These are phyloP conservation scores for Lissocephala sabroskyi DNA, from an alignment of 2,888 invertebrate species.

Conservation along the genomic window DNA sequence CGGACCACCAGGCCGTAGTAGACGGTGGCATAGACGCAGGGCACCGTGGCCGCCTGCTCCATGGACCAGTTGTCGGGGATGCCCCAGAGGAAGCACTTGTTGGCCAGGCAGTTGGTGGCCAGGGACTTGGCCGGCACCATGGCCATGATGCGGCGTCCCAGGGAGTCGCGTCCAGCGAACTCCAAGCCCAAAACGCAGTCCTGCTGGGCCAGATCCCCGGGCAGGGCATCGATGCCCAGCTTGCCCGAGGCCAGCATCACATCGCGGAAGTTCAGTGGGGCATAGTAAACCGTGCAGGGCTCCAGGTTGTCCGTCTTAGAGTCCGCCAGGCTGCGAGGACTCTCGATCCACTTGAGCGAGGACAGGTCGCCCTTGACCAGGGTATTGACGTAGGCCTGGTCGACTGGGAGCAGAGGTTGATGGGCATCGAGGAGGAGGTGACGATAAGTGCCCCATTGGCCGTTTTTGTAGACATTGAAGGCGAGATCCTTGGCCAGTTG, in stretches of 20 bases:
- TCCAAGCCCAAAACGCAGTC: conserved; percentile 97
- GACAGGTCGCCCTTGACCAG: conserved; percentile 95
- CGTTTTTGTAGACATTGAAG: conserved; percentile 86
- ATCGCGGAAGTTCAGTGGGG: conserved; percentile 97
- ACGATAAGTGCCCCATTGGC: conserved; percentile 89
- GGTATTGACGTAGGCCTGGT: conserved; percentile 96
- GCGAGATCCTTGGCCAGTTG: conserved; percentile 84
- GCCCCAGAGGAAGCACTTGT: conserved; percentile 88
- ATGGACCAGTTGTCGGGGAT: conserved; percentile 90
- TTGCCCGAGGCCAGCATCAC: conserved; percentile 98
- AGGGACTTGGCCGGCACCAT: conserved; percentile 91
- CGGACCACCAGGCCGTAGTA: conserved; percentile 93
- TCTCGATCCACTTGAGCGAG: conserved; percentile 94
- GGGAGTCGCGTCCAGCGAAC: conserved; percentile 88
- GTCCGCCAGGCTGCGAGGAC: conserved; percentile 77
- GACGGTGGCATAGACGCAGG: conserved; percentile 93
- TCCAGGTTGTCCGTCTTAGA: conserved; percentile 73
- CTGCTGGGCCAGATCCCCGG: conserved; percentile 86
- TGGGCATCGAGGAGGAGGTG: conserved; percentile 80
- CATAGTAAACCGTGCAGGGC: conserved; percentile 91
- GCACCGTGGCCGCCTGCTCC: conserved; percentile 93
- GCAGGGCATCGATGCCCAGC: conserved; percentile 95
- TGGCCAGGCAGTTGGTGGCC: conserved; percentile 90
- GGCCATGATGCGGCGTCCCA: conserved; percentile 90
- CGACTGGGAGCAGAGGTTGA: conserved; percentile 76